These are phyloP conservation scores for Girardia tigrina DNA, from an alignment of 2,888 invertebrate genomes.

Conservation along the genomic window DNA sequence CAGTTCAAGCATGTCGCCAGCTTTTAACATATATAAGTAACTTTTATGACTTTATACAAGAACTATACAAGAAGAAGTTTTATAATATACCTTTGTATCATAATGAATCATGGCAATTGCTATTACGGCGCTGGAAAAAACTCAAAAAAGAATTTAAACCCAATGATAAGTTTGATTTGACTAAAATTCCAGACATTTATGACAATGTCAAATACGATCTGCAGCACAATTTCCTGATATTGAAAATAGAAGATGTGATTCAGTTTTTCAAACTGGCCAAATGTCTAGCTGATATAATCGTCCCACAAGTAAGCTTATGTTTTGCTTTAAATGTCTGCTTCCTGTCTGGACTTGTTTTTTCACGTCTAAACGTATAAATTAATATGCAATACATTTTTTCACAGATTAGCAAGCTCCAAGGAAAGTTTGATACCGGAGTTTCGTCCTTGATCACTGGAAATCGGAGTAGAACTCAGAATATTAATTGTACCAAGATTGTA, in stretches of 20 bases:
- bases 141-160: constrained; percentile 85
- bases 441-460: too few relatives aligned
- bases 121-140: constrained; percentile 91
- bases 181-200: constrained; percentile 96
- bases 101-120: constrained; percentile 94
- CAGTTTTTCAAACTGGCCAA: constrained; percentile 74
- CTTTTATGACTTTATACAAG: not conserved
- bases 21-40: constrained; percentile 45
- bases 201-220: constrained; percentile 95
- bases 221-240: constrained; percentile 86
- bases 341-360: not conserved
- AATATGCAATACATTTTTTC: too few relatives aligned
- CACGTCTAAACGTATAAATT: too few relatives aligned
- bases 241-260: constrained; percentile 58
- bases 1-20: constrained; percentile 75
- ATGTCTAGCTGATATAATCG: constrained; percentile 90
- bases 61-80: not conserved
- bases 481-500: too few relatives aligned
- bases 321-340: not conserved
- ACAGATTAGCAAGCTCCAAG: too few relatives aligned
- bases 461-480: too few relatives aligned
- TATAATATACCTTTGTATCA: constrained; percentile 58
- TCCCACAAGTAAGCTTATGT: constrained; percentile 65
- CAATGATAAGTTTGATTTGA: constrained; percentile 67
- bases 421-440: too few relatives aligned